A percentile compares a stretch with the other conserved stretches of the same genome.
Evolutionary conservation across 2,797 vertebrate genomes (phyloP).

Genomic region (Euthynnus affinis): DNA sequence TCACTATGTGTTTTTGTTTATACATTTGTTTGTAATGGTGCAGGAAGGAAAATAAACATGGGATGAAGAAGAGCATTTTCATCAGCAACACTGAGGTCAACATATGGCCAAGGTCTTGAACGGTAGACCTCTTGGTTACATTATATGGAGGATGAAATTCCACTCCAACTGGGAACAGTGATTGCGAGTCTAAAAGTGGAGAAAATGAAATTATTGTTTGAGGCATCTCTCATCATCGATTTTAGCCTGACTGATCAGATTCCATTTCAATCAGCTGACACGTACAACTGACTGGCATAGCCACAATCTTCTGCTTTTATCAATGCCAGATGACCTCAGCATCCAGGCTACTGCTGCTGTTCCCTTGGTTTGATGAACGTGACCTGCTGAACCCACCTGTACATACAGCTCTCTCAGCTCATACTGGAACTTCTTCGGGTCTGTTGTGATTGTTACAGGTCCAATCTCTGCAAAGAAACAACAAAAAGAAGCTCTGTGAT

Average conservation of each 20-base stretch:
- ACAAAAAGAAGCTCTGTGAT: constrained; percentile 54
- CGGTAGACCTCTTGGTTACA: background rate
- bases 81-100: constrained; percentile 14
- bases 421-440: constrained; percentile 98
- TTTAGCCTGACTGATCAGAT: background rate
- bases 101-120: constrained; percentile 15
- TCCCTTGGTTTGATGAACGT: constrained; percentile 19
- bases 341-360: constrained; percentile 27
- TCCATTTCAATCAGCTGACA: no score
- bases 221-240: constrained; percentile 17
- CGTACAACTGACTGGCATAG: constrained; percentile 17
- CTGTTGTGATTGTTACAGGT: constrained; percentile 98
- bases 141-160: constrained; percentile 3
- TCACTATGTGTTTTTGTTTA: constrained; percentile 47
- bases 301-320: constrained; percentile 40
- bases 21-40: constrained; percentile 52
- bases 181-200: constrained; percentile 6
- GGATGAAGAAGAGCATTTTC: background rate
- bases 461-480: constrained; percentile 92
- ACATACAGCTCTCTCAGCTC: constrained; percentile 98
- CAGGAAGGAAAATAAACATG: constrained; percentile 46
- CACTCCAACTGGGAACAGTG: background rate
- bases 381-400: constrained; percentile 90
- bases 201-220: constrained; percentile 19
- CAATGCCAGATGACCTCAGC: constrained; percentile 57